phyloP scores from a whole-genome alignment of 2,888 invertebrate genomes.

The Elaeidobius kamerunicus region DNA sequence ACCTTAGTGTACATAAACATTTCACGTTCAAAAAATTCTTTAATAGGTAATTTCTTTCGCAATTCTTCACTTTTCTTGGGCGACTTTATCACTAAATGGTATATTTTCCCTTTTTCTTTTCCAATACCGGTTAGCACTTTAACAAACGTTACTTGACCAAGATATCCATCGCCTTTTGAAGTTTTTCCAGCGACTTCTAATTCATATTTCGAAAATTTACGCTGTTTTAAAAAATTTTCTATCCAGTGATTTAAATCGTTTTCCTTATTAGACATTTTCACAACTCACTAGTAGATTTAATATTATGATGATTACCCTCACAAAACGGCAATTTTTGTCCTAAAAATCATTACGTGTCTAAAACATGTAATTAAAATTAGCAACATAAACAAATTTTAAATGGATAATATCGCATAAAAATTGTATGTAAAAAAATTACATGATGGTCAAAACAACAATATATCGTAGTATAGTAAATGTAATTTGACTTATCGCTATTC shows the following conservation, averaged over 20 bases:
- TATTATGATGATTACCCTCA: neutral
- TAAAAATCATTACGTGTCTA: no score
- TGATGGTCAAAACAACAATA: no score
- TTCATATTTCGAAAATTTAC: slow-evolving; percentile 22
- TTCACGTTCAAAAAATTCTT: slow-evolving; percentile 32
- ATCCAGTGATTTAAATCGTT: slow-evolving; percentile 21
- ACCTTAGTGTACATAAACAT: slow-evolving; percentile 33
- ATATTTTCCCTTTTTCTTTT: slow-evolving; percentile 24
- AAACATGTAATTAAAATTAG: no score
- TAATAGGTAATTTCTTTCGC: slow-evolving; percentile 25
- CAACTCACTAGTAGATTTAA: neutral
- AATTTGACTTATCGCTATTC: no score
- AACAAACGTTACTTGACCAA: slow-evolving; percentile 34
- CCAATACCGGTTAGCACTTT: slow-evolving; percentile 29
- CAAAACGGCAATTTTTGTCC: no score
- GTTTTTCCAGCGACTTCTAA: slow-evolving; percentile 30
- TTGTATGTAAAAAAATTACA: no score
- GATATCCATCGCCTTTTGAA: slow-evolving; percentile 35
- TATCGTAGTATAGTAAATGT: no score
- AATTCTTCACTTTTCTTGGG: slow-evolving; percentile 24
- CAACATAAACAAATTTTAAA: no score
- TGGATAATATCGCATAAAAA: no score
- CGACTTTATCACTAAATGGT: slow-evolving; percentile 24
- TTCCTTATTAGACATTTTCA: slow-evolving; percentile 17
- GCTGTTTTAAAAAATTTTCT: slow-evolving; percentile 21